phyloP scores from a whole-genome alignment of 35 echinoderm and acorn worm species.

The Apostichopus japonicus region DNA sequence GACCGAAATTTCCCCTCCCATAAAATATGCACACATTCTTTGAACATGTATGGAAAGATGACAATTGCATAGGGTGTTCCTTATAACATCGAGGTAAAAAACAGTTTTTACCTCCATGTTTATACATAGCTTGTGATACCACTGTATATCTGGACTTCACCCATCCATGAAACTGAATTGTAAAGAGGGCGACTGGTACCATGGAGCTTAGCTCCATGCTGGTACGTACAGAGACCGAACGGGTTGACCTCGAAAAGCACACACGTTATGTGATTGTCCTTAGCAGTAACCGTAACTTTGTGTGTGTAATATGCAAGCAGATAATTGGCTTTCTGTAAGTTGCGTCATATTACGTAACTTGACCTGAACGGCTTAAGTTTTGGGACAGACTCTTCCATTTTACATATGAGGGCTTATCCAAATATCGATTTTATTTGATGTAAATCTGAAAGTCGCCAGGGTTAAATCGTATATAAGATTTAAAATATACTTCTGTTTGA shows the following conservation, averaged over 20 bases:
- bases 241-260: neutral
- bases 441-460: no score
- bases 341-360: slow-evolving; percentile 36
- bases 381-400: slow-evolving; percentile 45
- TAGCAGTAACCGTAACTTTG: slow-evolving; percentile 48
- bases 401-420: neutral
- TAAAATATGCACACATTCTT: no score
- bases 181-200: neutral
- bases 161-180: neutral
- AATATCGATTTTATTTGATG: neutral
- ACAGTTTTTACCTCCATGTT: neutral
- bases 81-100: neutral
- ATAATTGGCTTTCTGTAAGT: slow-evolving; percentile 30
- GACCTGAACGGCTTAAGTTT: slow-evolving; percentile 42
- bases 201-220: neutral
- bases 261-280: neutral
- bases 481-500: no score
- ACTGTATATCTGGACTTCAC: neutral
- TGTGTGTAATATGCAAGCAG: slow-evolving; percentile 7
- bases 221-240: neutral
- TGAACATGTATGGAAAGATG: no score
- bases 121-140: neutral
- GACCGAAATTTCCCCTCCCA: no score
- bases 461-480: no score
- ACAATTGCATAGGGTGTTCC: no score